Evolutionary conservation across 2,888 invertebrate genomes (phyloP), one percentile per base, ranked within the genome.

Genomic region (Unio delphinus): DNA sequence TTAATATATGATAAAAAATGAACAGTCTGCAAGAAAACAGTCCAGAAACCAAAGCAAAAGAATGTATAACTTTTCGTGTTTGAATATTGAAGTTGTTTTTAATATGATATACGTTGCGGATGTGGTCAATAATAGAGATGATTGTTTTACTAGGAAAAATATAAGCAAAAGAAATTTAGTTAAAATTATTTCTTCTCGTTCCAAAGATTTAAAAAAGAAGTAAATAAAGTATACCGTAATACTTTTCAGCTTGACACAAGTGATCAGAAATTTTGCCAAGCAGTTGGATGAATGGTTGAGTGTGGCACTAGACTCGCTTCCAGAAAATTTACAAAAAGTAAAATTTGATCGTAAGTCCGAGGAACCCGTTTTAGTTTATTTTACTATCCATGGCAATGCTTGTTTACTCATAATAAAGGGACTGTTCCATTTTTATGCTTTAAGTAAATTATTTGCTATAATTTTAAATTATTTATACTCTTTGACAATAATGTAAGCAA

Each of bases 271-370:
- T 71, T 91, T 91, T 80, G 89, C 90, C 6, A 83, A 88, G 55
- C 90, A 91, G 78, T 76, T 91, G 45, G 90, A 90, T 58, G 87
- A 87, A 4, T 91, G 91, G 90, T 78, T 91, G 61, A 81, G 86
- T 28, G 75, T 83, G 54, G 90, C 91, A 1, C 74, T 91, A 28
- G 85, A 87, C 65, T 88, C 89, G 55, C 80, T 91, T 11, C 91
- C 91, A 0, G 86, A 88, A 28, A 83, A 85, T 45, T 84, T 91
- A 7, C 83, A 86, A 65, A 83, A 84, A 56, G 86, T 91, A 61
- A 91, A 91, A 81, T 83, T 91, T 68, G 90, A 90, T 70, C 78
- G 91, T 91, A 84, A 89, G 90, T 86, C 15, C 54, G n/a, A 45
- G 11, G 45, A 45, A 45, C 11, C 45, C 3, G 11, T 45, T 11